Base-by-base conservation (phyloP, 2,113 vertebrate species). In the Saguinus midas region DNA sequence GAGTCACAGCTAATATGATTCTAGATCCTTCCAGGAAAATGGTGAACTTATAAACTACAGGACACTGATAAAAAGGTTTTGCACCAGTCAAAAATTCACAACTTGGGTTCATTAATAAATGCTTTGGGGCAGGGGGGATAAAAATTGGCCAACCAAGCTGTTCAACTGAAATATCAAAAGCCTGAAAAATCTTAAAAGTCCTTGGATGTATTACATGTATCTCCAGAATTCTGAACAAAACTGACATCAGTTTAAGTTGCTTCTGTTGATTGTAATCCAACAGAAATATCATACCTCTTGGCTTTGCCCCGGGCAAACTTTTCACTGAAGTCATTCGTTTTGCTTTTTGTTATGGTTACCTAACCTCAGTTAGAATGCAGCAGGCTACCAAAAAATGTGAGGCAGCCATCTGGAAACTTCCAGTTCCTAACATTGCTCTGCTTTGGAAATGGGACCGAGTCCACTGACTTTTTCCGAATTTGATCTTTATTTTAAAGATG, bases 1-100 rank as follows among this genome's bases (percentile, higher is more conserved):
- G 96, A 98, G 95, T 97, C 92, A 95, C 43, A 97, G 95, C 37
- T 94, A 95, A 90, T 92, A 96, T 23, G 76, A 97, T 87, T 73
- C 72, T 3, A 13, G 92, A 72, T 94, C 80, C 90, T 97, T 52
- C 9, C 4, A 92, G 88, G 92, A 91, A 96, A 96, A 96, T 0
- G 0, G 78, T 35, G 35, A 95, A 40, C 37, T 91, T 96, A 92
- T 79, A 87, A 97, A 97, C 94, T 72, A 93, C 25, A 91, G 55
- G 66, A 50, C 3, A 0, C 35, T n/a, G 90, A 50, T 91, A 94
- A 93, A 64, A 83, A 98, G 52, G 70, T 73, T 96, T 87, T 90
- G 90, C 32, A 52, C 66, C 55, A 79, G 94, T 89, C 55, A 93
- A 72, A 97, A 93, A 95, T 55, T 94, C 81, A 96, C 43, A 90